A percentile compares a stretch with the other conserved stretches of the same genome.
These are phyloP conservation scores for Boleophthalmus pectinirostris DNA, from an alignment of 2,113 vertebrate genomes.

Conservation along the genomic window DNA sequence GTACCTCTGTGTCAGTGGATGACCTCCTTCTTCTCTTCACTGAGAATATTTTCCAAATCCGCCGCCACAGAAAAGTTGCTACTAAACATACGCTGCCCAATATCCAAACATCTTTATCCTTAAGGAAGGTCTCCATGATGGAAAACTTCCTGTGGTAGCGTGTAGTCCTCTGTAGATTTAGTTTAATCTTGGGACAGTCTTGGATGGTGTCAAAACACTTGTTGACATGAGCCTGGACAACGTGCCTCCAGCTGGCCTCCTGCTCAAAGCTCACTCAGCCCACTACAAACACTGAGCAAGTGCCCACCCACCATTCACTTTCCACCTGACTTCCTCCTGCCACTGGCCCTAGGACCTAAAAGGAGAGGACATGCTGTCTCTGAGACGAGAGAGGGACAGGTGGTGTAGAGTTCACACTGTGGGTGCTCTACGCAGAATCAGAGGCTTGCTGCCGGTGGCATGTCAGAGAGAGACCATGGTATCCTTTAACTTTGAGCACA, in stretches of 20 bases:
- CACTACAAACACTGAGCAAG: conserved; percentile 21
- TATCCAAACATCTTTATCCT: conserved; percentile 86
- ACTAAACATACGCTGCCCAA: conserved; percentile 85
- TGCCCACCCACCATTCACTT: conserved; percentile 55
- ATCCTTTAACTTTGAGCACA: conserved; percentile 68
- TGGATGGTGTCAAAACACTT: conserved; percentile 20
- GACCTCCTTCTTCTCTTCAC: conserved; percentile 72
- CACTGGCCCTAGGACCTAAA: conserved; percentile 75
- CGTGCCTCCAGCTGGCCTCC: conserved; percentile 23
- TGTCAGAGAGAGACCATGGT: conserved; percentile 50
- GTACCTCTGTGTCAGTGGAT: conserved; percentile 79
- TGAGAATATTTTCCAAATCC: conserved; percentile 80
- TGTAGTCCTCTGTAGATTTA: conserved; percentile 7
- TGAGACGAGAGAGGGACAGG: conserved; percentile 84
- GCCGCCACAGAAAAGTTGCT: conserved; percentile 83
- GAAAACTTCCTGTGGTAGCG: conserved; percentile 27
- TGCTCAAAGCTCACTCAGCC: conserved; percentile 36
- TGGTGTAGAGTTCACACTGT: conserved; percentile 75
- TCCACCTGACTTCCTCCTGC: conserved; percentile 34
- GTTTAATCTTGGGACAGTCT: conserved; percentile 43
- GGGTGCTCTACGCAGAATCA: conserved; percentile 61
- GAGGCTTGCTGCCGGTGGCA: conserved; percentile 47
- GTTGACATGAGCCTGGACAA: conserved; percentile 36
- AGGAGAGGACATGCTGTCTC: conserved; percentile 81
- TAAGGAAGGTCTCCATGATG: conserved; percentile 81